Evolutionary conservation across 23 tunicate species (phyloP).

Genomic region (Ascidia mentula): DNA sequence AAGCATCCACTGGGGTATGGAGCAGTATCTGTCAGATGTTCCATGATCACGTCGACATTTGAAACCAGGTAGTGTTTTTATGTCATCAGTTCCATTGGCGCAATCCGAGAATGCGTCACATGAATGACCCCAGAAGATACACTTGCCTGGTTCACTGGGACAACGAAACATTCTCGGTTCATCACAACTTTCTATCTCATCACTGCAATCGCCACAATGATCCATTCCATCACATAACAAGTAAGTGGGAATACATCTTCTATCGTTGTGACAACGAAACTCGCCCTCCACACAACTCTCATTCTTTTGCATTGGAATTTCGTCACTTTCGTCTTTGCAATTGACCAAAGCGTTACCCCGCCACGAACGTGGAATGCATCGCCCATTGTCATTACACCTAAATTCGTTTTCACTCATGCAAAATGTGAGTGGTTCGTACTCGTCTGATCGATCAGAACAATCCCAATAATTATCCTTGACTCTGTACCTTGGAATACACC

Average conservation of each 20-base stretch:
- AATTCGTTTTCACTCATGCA: slow-evolving; percentile 12
- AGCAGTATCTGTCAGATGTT: background rate
- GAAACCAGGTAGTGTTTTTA: background rate
- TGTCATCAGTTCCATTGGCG: slow-evolving; percentile 11
- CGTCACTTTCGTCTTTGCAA: slow-evolving; percentile 40
- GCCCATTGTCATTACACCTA: slow-evolving; percentile 31
- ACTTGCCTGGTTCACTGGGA: slow-evolving; percentile 1
- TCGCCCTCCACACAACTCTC: slow-evolving; percentile 9
- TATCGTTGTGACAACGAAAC: slow-evolving; percentile 24
- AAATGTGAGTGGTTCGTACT: background rate
- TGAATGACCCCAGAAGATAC: slow-evolving; percentile 11
- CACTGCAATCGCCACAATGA: slow-evolving; percentile 54
- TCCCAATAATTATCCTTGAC: background rate
- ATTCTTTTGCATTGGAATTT: background rate
- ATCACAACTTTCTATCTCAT: slow-evolving; percentile 34
- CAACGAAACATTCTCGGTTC: slow-evolving; percentile 27
- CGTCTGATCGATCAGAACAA: background rate
- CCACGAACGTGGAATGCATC: slow-evolving; percentile 48
- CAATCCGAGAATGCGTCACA: slow-evolving; percentile 21
- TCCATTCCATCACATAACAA: slow-evolving; percentile 47
- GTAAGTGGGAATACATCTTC: slow-evolving; percentile 13
- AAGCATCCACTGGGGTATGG: slow-evolving; percentile 36
- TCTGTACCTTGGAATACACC: slow-evolving; percentile 7
- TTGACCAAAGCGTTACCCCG: background rate
- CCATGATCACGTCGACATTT: slow-evolving; percentile 3